Evolutionary conservation across 2,888 invertebrate genomes (phyloP).

Genomic region (Branchipolynoe longqiensis): DNA sequence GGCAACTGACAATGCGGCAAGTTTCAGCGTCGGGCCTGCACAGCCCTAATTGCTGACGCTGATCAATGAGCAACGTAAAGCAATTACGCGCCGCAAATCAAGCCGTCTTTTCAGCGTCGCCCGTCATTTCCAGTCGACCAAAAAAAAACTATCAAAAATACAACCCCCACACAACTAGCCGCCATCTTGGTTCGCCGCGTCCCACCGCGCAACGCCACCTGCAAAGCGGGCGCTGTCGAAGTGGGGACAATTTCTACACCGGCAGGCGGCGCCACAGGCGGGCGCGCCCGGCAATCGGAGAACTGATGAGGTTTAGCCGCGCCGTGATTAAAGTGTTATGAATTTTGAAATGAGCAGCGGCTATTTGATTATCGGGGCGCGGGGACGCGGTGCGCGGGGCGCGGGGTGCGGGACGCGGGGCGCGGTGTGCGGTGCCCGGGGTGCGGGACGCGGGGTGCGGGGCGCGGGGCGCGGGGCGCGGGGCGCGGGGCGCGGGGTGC

Average conservation of each 20-base stretch:
- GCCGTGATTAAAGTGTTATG: conserved; percentile 55
- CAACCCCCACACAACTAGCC: too few species aligned
- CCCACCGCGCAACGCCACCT: conserved; percentile 8
- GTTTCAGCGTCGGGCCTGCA: too few species aligned
- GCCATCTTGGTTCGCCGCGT: background rate
- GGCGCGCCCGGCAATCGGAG: conserved; percentile 18
- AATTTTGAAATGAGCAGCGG: conserved; percentile 49
- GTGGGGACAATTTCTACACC: conserved; percentile 53
- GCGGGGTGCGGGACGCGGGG: background rate
- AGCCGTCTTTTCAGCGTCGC: conserved; percentile 43
- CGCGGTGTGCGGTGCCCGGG: background rate
- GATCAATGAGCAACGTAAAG: conserved; percentile 50
- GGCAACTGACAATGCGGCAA: too few species aligned
- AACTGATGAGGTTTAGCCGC: conserved; percentile 50
- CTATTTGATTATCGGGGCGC: conserved; percentile 27
- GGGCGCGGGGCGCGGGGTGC: too few species aligned
- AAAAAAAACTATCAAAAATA: background rate
- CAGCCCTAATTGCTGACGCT: conserved; percentile 26
- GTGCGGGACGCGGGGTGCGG: background rate
- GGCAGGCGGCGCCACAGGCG: conserved; percentile 16
- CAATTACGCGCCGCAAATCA: conserved; percentile 48
- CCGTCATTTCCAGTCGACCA: conserved; percentile 47
- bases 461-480: background rate
- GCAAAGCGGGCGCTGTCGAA: too few species aligned
- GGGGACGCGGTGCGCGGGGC: background rate